Conservation (phyloP, 2,888 invertebrate genomes). For the Caenorhabditis virilis region DNA sequence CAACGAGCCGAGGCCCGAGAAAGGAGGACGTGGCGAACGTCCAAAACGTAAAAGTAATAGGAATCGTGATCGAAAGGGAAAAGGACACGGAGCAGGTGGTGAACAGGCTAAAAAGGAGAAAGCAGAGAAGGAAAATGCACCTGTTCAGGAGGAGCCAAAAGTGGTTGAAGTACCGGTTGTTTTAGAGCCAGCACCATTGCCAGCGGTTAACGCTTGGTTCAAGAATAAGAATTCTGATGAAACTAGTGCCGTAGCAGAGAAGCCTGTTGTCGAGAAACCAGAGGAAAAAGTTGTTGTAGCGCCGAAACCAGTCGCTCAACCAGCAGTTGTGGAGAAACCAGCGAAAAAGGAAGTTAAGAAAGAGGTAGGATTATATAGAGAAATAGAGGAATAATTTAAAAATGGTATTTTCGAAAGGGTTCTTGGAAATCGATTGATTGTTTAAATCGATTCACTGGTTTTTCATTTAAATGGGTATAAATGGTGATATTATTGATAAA, state of each 20-base stretch:
- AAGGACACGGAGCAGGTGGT: no score
- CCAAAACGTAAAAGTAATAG: conserved; percentile 6
- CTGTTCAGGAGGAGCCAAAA: conserved; percentile 7
- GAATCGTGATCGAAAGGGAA: conserved; percentile 13
- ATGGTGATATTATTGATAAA: no score
- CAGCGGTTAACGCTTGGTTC: conserved; percentile 58
- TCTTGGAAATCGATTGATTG: no score
- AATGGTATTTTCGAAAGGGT: not conserved
- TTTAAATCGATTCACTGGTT: no score
- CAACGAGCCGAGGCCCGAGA: conserved; percentile 11
- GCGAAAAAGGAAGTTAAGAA: conserved; percentile 17
- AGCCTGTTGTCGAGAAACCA: no score
- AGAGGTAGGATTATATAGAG: conserved; percentile 8
- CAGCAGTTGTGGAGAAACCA: conserved; percentile 16
- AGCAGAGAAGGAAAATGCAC: conserved; percentile 12
- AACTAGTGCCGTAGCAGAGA: no score
- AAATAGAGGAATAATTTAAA: not conserved
- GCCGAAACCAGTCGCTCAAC: conserved; percentile 3
- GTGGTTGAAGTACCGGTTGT: conserved; percentile 39
- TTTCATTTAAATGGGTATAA: no score
- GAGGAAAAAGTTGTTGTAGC: no score
- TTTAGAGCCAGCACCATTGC: conserved; percentile 55
- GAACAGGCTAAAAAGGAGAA: conserved; percentile 29
- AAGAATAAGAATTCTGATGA: conserved; percentile 31
- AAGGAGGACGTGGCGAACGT: conserved; percentile 7